Percentiles rank a stretch among this genome's conserved stretches.
Conservation (phyloP, 2,888 invertebrate species). For the Cheilosia pagana region DNA sequence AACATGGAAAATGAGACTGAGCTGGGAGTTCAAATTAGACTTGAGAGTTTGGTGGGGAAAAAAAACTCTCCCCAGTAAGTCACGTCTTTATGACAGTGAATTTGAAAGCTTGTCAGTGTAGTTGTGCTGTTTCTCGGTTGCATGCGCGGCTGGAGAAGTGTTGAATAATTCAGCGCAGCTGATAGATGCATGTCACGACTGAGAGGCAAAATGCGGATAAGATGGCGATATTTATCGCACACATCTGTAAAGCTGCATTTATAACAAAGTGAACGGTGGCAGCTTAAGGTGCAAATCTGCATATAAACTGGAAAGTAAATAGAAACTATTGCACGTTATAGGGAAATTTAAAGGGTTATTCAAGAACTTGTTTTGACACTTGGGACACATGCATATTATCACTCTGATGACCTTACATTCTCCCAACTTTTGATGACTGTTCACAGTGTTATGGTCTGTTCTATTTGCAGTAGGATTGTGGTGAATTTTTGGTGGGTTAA, state of each 20-base stretch:
- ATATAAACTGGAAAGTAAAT: background rate
- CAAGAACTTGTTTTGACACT: too few relatives aligned
- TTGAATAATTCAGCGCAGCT: constrained; percentile 63
- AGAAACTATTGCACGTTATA: too few relatives aligned
- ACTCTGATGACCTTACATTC: too few relatives aligned
- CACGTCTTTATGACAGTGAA: constrained; percentile 71
- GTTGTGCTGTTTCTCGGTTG: background rate
- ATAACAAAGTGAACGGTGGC: constrained; percentile 31
- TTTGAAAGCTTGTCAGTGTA: constrained; percentile 53
- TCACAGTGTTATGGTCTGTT: too few relatives aligned
- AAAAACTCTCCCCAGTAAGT: constrained; percentile 47
- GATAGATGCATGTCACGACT: constrained; percentile 62
- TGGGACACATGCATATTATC: too few relatives aligned
- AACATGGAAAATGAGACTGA: constrained; percentile 57
- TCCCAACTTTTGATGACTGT: too few relatives aligned
- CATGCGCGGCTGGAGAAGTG: constrained; percentile 30
- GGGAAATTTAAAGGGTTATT: too few relatives aligned
- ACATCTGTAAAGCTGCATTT: constrained; percentile 55
- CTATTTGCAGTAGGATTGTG: too few relatives aligned
- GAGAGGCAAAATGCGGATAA: constrained; percentile 50
- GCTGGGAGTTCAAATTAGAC: background rate
- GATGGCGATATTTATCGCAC: constrained; percentile 40
- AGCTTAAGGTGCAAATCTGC: background rate
- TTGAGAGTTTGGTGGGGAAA: constrained; percentile 52
- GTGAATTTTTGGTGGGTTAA: too few relatives aligned